phyloP scores from a whole-genome alignment of 1,140 invertebrate species.

The Probaryconus sp. region DNA sequence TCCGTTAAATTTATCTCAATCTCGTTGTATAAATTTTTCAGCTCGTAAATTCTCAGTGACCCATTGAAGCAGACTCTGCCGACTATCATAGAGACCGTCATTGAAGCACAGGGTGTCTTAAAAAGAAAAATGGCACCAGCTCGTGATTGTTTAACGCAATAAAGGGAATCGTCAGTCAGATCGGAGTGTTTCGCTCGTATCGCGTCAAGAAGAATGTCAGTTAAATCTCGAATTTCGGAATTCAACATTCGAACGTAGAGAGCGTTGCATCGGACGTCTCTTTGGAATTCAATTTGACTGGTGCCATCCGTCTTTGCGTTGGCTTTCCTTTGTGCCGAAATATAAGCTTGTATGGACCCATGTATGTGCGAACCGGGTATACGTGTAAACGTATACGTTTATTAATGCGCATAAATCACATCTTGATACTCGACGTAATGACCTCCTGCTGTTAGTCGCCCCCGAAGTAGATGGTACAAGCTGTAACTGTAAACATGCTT shows the following conservation, averaged over 20 bases:
- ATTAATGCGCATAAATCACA: slow-evolving; percentile 74
- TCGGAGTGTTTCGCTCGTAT: slow-evolving; percentile 16
- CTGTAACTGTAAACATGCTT: slow-evolving; percentile 57
- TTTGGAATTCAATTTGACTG: slow-evolving; percentile 68
- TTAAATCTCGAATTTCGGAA: slow-evolving; percentile 44
- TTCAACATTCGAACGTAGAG: slow-evolving; percentile 45
- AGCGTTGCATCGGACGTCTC: slow-evolving; percentile 41
- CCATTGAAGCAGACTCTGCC: too few relatives aligned
- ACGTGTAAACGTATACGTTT: slow-evolving; percentile 71
- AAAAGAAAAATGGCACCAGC: not conserved
- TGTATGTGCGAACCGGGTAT: slow-evolving; percentile 26
- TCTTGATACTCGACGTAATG: slow-evolving; percentile 66
- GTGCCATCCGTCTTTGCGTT: slow-evolving; percentile 65
- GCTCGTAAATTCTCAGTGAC: too few relatives aligned
- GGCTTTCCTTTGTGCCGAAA: slow-evolving; percentile 58
- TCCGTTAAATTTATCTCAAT: too few relatives aligned
- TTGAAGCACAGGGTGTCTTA: too few relatives aligned
- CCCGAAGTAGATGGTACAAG: slow-evolving; percentile 52
- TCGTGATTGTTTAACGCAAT: slow-evolving; percentile 10
- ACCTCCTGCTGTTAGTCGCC: slow-evolving; percentile 56
- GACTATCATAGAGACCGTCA: too few relatives aligned
- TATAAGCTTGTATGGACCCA: slow-evolving; percentile 23
- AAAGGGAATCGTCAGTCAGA: slow-evolving; percentile 21
- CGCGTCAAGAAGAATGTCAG: slow-evolving; percentile 22
- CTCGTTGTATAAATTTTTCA: too few relatives aligned